phyloP scores from a whole-genome alignment of 92 coral and sea anemone species.

The Epizoanthus scotinus region DNA sequence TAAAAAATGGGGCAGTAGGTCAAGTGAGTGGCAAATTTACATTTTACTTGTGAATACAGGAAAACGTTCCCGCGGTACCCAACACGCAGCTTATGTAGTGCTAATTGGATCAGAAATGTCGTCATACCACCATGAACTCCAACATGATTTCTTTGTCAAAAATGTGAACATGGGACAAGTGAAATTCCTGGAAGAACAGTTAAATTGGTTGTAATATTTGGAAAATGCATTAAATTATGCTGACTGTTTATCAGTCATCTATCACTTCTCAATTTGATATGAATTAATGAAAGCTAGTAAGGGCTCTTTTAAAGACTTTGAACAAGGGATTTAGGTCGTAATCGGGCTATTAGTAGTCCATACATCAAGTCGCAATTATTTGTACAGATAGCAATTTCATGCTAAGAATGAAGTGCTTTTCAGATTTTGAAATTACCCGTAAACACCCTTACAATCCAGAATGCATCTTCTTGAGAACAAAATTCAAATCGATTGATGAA shows the following conservation, averaged over 20 bases:
- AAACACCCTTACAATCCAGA: background rate
- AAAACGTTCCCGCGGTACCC: background rate
- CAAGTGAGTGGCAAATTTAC: slow-evolving; percentile 12
- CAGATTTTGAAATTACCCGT: background rate
- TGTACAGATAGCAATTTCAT: background rate
- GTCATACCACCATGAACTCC: background rate
- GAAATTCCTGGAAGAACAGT: background rate
- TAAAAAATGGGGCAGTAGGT: background rate
- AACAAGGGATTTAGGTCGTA: slow-evolving; percentile 14
- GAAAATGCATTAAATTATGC: slow-evolving; percentile 6
- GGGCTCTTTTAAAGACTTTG: background rate
- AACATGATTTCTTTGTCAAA: background rate
- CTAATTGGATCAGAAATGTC: slow-evolving; percentile 36
- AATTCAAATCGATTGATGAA: background rate
- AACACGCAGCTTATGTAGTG: background rate
- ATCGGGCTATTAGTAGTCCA: slow-evolving; percentile 20
- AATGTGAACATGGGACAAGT: background rate
- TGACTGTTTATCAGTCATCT: slow-evolving; percentile 15
- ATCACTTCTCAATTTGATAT: background rate
- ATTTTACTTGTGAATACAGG: background rate
- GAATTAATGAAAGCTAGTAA: no score
- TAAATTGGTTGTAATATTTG: background rate
- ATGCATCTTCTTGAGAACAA: slow-evolving; percentile 13
- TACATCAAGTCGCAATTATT: slow-evolving; percentile 3
- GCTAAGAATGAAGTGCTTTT: background rate